Base-by-base conservation (phyloP, 2,888 invertebrate genomes). In the Agonopterix alstromeriana region DNA sequence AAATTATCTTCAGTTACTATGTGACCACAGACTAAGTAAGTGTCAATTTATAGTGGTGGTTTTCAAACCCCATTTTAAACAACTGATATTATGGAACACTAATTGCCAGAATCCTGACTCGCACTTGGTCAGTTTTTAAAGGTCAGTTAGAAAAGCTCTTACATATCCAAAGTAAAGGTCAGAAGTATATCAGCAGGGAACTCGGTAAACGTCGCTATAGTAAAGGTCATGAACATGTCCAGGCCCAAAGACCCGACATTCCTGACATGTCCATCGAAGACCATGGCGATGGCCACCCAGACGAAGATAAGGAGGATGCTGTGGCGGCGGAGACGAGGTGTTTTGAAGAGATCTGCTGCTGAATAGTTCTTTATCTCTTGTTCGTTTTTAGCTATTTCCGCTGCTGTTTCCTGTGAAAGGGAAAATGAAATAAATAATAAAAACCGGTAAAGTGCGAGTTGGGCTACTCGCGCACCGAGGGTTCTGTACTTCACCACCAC, bases 251-350 rank as follows among this genome's bases (percentile, higher is more conserved):
- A 93, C 2, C 95, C 94, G 0, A 96, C 96, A 67, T 96, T 97
- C 62, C 97, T 90, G 10, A 96, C 96, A 70, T 97, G 97, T 0
- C 96, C 96, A 68, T 97, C 96, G 72, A 96, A 96, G 11, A 95
- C 95, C 80, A 97, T 82, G 0, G 95, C 94, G 36, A 95, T 94
- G 9, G 93, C 91, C 92, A 95, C 94, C 96, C 97, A 97, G 56
- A 97, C 94, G 10, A 94, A 51, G 47, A 95, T 92, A 0, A 97
- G 84, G 0, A 97, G 82, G 42, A 96, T 77, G 7, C 94, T 79
- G 55, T 94, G 93, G 47, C 92, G 91, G 1, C 96, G 88, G 2
- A 97, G 78, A 0, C 95, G 90, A 0, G 96, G 95, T 0, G 94
- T 94, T 65, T 86, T 92, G 68, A 97, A 94, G 0, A 96, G 90